Percentiles rank a stretch among this genome's conserved stretches.
phyloP scores from a whole-genome alignment of 2,113 vertebrate species.

The Bufo gargarizans region DNA sequence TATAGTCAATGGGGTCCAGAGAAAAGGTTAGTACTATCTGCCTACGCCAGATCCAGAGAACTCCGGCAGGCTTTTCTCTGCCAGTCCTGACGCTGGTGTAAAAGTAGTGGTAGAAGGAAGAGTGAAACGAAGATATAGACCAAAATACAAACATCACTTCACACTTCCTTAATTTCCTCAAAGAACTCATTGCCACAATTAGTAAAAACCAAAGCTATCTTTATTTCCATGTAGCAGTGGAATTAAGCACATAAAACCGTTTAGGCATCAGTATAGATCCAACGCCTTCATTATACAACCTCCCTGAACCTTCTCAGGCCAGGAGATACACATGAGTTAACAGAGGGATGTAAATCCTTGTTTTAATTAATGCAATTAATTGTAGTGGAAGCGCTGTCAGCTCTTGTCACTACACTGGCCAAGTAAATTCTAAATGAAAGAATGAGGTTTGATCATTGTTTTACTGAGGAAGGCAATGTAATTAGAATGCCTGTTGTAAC shows the following conservation, averaged over 20 bases:
- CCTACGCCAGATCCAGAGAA: no score
- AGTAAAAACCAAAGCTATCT: neutral
- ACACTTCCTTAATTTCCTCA: neutral
- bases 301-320: slow-evolving; percentile 15
- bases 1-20: no score
- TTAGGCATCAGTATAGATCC: neutral
- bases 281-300: slow-evolving; percentile 10
- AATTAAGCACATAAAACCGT: neutral
- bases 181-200: neutral
- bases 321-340: slow-evolving; percentile 36
- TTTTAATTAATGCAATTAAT: slow-evolving; percentile 54
- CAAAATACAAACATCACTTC: neutral
- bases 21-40: no score
- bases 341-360: slow-evolving; percentile 42
- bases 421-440: slow-evolving; percentile 38
- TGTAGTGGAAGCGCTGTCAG: slow-evolving; percentile 37
- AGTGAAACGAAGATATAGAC: neutral
- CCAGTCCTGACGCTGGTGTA: no score
- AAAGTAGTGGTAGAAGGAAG: no score
- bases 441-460: slow-evolving; percentile 44
- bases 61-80: no score
- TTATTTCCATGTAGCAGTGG: neutral
- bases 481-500: slow-evolving; percentile 27
- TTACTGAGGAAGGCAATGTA: slow-evolving; percentile 11
- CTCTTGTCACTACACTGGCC: slow-evolving; percentile 16